A percentile compares a stretch with the other conserved stretches of the same genome.
Evolutionary conservation across 2,888 invertebrate genomes (phyloP).

Genomic region (Podotricha telesiphe): DNA sequence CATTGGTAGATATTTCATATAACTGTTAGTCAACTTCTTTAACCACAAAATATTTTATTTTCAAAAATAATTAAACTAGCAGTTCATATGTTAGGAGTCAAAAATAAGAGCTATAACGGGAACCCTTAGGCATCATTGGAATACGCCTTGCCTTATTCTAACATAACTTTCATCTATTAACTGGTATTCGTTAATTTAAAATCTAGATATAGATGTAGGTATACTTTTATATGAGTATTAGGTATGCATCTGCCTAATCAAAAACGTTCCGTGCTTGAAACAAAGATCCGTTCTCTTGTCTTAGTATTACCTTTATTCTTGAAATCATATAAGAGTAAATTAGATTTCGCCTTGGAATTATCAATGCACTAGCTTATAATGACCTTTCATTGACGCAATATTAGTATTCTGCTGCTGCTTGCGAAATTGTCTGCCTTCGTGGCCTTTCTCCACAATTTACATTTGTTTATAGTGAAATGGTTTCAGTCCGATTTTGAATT

Average conservation of each 20-base stretch:
- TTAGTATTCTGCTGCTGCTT: constrained; percentile 45
- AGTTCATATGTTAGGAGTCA: no score
- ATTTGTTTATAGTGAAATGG: constrained; percentile 43
- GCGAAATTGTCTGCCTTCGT: constrained; percentile 42
- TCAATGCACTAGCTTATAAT: constrained; percentile 43
- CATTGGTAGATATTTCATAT: no score
- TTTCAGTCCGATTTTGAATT: constrained; percentile 35
- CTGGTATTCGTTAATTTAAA: background rate
- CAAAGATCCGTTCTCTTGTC: constrained; percentile 16
- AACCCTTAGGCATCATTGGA: background rate
- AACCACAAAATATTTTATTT: no score
- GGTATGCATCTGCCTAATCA: background rate
- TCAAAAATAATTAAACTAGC: no score
- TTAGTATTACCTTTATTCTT: constrained; percentile 28
- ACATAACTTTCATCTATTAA: background rate
- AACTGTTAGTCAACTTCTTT: no score
- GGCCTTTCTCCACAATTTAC: constrained; percentile 47
- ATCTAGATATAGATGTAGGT: background rate
- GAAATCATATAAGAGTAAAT: constrained; percentile 36
- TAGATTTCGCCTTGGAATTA: constrained; percentile 46
- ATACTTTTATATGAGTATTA: background rate
- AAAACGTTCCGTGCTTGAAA: constrained; percentile 5
- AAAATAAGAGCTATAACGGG: no score
- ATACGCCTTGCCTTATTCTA: background rate
- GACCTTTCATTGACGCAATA: constrained; percentile 43